These are phyloP conservation scores for Astropecten irregularis DNA, from an alignment of 53 echinoderm and acorn worm species.

Conservation along the genomic window DNA sequence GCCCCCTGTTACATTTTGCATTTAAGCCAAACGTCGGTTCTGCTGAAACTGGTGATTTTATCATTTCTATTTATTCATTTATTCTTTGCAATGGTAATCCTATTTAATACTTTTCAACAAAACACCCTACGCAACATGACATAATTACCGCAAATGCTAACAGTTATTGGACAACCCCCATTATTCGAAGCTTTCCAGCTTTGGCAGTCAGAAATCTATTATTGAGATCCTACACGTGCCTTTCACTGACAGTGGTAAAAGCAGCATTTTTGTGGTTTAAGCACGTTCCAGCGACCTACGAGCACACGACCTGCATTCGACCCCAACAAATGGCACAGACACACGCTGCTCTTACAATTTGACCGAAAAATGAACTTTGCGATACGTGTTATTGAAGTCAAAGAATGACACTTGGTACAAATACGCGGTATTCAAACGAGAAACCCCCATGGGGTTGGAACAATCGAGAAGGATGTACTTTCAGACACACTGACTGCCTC, in stretches of 20 bases:
- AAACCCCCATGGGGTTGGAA: not conserved
- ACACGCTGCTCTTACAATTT: not conserved
- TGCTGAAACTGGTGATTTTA: too few relatives aligned
- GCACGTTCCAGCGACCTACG: conserved; percentile 13
- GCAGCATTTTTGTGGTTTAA: conserved; percentile 36
- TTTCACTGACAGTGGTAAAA: conserved; percentile 5
- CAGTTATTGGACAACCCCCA: too few relatives aligned
- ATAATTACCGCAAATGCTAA: too few relatives aligned
- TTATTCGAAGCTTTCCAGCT: not conserved
- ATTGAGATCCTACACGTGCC: conserved; percentile 22
- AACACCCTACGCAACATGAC: too few relatives aligned
- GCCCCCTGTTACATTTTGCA: too few relatives aligned
- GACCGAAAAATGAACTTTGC: conserved; percentile 38
- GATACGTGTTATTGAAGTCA: not conserved
- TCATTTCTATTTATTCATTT: too few relatives aligned
- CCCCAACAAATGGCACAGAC: not conserved
- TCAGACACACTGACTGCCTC: too few relatives aligned
- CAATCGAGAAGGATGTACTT: too few relatives aligned
- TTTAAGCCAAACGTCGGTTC: too few relatives aligned
- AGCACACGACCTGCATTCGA: conserved; percentile 19
- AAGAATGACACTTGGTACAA: not conserved
- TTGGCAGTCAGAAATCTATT: conserved; percentile 24
- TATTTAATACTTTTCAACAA: too few relatives aligned
- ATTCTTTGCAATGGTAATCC: too few relatives aligned
- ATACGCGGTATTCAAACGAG: not conserved